Base-by-base conservation (phyloP, 2,797 vertebrate genomes). In the Arrhamphus sclerolepis region DNA sequence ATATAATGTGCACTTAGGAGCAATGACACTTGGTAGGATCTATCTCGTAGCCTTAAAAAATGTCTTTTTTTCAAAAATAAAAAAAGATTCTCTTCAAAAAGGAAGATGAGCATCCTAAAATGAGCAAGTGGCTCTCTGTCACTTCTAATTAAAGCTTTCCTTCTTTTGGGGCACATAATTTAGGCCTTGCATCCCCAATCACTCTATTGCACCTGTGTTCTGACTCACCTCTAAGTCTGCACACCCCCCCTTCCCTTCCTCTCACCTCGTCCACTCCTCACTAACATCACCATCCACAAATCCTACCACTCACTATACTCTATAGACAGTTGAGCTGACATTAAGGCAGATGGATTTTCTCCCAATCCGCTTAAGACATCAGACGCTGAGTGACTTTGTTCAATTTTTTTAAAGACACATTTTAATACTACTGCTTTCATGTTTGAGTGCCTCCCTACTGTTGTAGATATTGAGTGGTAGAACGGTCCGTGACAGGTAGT, bases 361-460 rank as follows among this genome's bases (percentile, higher is more conserved):
- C 86, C 90, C 90, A 91, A 91, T 92, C 91, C 85, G 90, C 90
- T 93, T 91, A 93, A 92, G 88, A 92, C 91, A 92, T 91, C 87
- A 90, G 85, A 89, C 77, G 71, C 75, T 70, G 59, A 74, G 80
- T 72, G 80, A 89, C 88, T 91, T 89, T 89, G 80, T 88, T 87
- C 66, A 78, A 79, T 91, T 91, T 87, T 85, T 85, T 90, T 78
- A 73, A 88, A 91, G 80, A 82, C 83, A 71, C 69, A 84, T 92
- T 92, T 91, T 91, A 91, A 88, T 90, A 86, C 80, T 62, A 57
- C 72, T 70, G 75, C 89, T 91, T 92, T 92, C 87, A 92, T 89
- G 87, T 92, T 63, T 85, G 84, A 90, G 88, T 88, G 90, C 84
- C 79, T 87, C 85, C 90, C 87, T 70, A 80, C 91, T 87, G 89